Percentiles rank a stretch among this genome's conserved stretches.
Conservation (phyloP, 2,113 vertebrate genomes). For the Saccopteryx leptura region DNA sequence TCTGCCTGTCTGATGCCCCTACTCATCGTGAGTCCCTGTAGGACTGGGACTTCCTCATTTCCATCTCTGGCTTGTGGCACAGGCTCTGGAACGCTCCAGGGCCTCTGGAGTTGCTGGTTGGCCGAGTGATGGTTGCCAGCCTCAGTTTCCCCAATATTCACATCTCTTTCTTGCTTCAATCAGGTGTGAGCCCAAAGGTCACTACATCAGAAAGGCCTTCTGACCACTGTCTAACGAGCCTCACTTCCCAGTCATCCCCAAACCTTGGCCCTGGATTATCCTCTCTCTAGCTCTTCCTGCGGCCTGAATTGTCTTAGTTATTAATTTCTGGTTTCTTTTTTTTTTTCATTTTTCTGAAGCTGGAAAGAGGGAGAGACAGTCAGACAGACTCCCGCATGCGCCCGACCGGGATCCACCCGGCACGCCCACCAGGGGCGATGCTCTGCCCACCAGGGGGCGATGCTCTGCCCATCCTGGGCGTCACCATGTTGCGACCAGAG, state of each 20-base stretch:
- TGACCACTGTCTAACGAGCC: not conserved
- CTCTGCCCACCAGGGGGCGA: too few species aligned
- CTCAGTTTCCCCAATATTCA: not conserved
- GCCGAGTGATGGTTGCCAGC: too few species aligned
- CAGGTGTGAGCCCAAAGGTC: not conserved
- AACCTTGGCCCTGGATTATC: not conserved
- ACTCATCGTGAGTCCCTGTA: not conserved
- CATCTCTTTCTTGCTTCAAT: not conserved
- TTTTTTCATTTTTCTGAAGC: too few species aligned
- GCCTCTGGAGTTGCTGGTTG: not conserved
- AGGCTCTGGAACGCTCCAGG: not conserved
- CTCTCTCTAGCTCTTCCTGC: not conserved
- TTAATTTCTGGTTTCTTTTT: not conserved
- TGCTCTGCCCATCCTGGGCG: too few species aligned
- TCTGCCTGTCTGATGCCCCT: not conserved
- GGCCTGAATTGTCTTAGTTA: not conserved
- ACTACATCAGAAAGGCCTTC: not conserved
- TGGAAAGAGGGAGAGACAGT: too few species aligned
- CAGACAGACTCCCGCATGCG: too few species aligned
- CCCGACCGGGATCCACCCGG: too few species aligned
- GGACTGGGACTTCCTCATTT: not conserved
- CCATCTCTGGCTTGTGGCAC: not conserved
- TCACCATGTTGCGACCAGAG: too few species aligned
- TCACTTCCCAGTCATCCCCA: not conserved
- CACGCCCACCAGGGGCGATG: too few species aligned